These are phyloP conservation scores for Oophaga pumilio DNA, from an alignment of 2,113 vertebrate genomes.

Conservation along the genomic window DNA sequence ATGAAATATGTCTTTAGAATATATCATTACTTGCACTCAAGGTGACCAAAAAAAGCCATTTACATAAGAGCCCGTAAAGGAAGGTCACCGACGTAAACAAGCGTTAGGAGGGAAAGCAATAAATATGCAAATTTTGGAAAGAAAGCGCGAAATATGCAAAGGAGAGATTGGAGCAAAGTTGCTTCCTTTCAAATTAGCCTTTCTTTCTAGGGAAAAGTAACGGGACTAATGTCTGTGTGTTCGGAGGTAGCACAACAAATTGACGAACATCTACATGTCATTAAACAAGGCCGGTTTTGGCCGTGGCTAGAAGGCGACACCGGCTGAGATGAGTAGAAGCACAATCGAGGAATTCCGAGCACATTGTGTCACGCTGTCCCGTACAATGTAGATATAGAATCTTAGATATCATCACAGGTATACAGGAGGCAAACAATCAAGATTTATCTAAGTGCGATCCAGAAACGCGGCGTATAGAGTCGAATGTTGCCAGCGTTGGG, in stretches of 20 bases:
- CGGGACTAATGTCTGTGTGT: not conserved
- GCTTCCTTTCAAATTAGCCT: conserved; percentile 27
- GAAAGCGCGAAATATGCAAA: conserved; percentile 21
- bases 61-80: conserved; percentile 24
- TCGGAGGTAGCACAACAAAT: not conserved
- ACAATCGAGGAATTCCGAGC: not conserved
- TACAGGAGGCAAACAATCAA: not conserved
- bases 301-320: not conserved
- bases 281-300: conserved; percentile 12
- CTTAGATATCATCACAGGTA: not conserved
- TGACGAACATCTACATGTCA: not conserved
- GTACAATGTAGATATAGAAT: too few species aligned
- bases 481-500: not conserved
- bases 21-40: conserved; percentile 20
- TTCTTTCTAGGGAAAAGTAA: conserved; percentile 40
- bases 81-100: conserved; percentile 25
- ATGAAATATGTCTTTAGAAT: not conserved
- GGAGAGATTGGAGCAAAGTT: conserved; percentile 10
- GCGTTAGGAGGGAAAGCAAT: conserved; percentile 30
- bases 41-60: conserved; percentile 11
- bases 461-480: not conserved
- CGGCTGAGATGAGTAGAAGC: conserved; percentile 1
- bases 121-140: conserved; percentile 30
- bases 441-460: not conserved
- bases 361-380: not conserved